A percentile compares a stretch with the other conserved stretches of the same genome.
Evolutionary conservation across 2,888 invertebrate species (phyloP).

Genomic region (Drosophila seclusa): DNA sequence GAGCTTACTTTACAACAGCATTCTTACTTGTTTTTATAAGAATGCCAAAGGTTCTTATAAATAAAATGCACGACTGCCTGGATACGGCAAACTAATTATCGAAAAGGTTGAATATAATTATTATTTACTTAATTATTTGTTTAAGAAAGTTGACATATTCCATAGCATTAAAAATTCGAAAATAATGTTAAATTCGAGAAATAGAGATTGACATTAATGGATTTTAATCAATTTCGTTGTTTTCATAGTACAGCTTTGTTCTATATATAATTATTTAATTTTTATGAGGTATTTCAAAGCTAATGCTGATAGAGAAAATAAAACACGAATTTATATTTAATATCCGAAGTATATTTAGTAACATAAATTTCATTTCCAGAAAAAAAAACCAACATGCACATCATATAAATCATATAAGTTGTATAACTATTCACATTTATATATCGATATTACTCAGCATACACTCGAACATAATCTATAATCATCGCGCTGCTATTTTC

Average conservation of each 20-base stretch:
- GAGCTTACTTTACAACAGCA: too few species aligned
- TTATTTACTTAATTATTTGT: background rate
- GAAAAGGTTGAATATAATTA: too few species aligned
- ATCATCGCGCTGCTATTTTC: constrained; percentile 84
- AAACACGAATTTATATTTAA: background rate
- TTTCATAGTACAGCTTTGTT: background rate
- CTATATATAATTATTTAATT: too few species aligned
- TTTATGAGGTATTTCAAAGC: too few species aligned
- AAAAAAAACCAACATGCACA: background rate
- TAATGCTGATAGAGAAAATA: background rate
- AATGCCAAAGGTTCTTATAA: background rate
- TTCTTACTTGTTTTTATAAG: background rate
- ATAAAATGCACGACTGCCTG: too few species aligned
- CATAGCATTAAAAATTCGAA: background rate
- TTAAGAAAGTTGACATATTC: background rate
- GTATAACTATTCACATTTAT: background rate
- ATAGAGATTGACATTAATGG: background rate
- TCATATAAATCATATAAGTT: background rate
- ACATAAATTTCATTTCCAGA: background rate
- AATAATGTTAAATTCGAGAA: background rate
- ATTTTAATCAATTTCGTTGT: background rate
- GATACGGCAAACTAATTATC: too few species aligned
- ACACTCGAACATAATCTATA: constrained; percentile 83
- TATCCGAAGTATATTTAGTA: background rate
- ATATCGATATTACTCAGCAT: constrained; percentile 59